Conservation (phyloP, 2,113 vertebrate species). For the Hippocampus zosterae region DNA sequence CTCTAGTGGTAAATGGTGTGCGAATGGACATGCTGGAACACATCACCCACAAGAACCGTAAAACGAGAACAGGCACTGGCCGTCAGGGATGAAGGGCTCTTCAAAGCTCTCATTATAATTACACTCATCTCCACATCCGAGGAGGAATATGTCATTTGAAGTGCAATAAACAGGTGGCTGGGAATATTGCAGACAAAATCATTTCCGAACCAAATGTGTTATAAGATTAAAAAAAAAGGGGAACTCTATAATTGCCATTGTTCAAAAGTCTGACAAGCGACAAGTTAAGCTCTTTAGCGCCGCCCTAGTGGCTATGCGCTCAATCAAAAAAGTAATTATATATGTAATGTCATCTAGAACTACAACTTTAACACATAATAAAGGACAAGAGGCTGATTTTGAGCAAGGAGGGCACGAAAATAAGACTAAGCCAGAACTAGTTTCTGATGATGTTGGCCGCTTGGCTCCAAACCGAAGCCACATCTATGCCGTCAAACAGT, state of each 20-base stretch:
- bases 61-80: not conserved
- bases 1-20: not conserved
- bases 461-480: not conserved
- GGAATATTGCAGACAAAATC: constrained; percentile 9
- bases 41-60: constrained; percentile 3
- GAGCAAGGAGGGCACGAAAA: not conserved
- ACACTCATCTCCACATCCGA: not conserved
- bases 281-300: too few relatives aligned
- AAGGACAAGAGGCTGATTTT: not conserved
- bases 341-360: too few relatives aligned
- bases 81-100: constrained; percentile 5
- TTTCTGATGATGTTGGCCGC: not conserved
- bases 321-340: too few relatives aligned
- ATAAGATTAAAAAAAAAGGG: not conserved
- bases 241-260: not conserved
- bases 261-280: not conserved
- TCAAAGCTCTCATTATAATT: constrained; percentile 10
- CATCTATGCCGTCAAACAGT: not conserved
- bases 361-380: not conserved
- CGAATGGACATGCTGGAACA: constrained; percentile 1
- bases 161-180: constrained; percentile 12
- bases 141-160: constrained; percentile 7
- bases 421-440: not conserved
- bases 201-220: not conserved
- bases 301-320: too few relatives aligned